Base-by-base conservation (phyloP, 37 sponge, comb jelly and placozoan genomes). In the Bolinopsis microptera region DNA sequence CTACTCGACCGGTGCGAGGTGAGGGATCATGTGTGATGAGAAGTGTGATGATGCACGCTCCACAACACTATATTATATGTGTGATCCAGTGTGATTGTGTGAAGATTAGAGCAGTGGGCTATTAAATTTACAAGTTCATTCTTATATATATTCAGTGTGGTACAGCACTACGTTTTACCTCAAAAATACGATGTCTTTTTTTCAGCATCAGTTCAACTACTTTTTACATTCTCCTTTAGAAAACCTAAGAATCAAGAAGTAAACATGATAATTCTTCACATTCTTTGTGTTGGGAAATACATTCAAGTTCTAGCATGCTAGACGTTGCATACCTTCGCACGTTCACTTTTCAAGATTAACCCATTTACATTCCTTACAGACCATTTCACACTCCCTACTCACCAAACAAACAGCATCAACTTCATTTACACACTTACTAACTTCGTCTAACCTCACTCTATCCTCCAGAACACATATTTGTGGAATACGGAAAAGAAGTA, bases 391-490 rank as follows among this genome's bases (percentile, higher is more conserved):
- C n/a, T n/a, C n/a, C n/a, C n/a, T n/a, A n/a, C n/a, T n/a, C n/a
- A n/a, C n/a, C n/a, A n/a, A n/a, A n/a, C n/a, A n/a, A n/a, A n/a
- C n/a, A n/a, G n/a, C n/a, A n/a, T 48, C 13, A 48, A 48, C 61
- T 13, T 48, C 61, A 48, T 13, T 48, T 48, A 5, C 5, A 5
- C 61, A 5, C 61, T 13, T 48, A 18, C 9, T 48, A 48, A 48
- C 61, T 13, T 48, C 61, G 13, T n/a, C 31, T 28, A 72, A n/a
- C 75, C 75, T 28, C 75, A n/a, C 75, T 28, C 26, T 28, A 3
- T 28, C 31, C 31, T 86, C n/a, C 90, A 86, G 90, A 86, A 0
- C 90, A 86, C 90, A 86, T 86, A 37, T 86, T 86, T 38, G 90
- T 41, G 61, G 38, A 86, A 23, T 86, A 86, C 61, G 90, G 90